Percentiles rank a stretch among this genome's conserved stretches.
Evolutionary conservation across 2,797 vertebrate genomes (phyloP).

Genomic region (Eleutherodactylus coqui): DNA sequence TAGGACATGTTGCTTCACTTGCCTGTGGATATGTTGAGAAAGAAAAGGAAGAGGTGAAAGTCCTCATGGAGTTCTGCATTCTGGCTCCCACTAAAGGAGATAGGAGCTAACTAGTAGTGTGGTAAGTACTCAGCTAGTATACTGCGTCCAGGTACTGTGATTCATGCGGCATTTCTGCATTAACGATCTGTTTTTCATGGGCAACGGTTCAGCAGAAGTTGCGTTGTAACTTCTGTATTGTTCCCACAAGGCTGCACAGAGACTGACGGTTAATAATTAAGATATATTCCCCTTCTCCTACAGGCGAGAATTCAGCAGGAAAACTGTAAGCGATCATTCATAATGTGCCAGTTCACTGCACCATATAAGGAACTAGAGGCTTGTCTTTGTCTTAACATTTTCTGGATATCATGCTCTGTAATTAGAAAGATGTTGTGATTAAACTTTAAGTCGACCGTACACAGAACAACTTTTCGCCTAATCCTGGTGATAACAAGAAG

Average conservation of each 20-base stretch:
- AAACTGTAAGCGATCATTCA: slow-evolving; percentile 7
- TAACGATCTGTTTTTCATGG: background rate
- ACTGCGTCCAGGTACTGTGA: background rate
- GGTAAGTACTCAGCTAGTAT: background rate
- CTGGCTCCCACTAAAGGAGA: background rate
- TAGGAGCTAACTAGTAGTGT: background rate
- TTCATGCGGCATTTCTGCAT: background rate
- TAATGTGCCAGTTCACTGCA: background rate
- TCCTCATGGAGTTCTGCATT: slow-evolving; percentile 65
- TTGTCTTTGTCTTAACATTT: background rate
- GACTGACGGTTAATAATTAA: slow-evolving; percentile 20
- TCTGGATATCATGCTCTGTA: background rate
- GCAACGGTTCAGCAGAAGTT: too few species aligned
- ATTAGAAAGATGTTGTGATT: background rate
- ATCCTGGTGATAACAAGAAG: background rate
- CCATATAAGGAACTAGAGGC: background rate
- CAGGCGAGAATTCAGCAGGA: background rate
- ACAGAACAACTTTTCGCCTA: background rate
- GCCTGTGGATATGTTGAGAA: slow-evolving; percentile 67
- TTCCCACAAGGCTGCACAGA: slow-evolving; percentile 4
- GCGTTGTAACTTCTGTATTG: background rate
- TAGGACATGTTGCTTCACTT: slow-evolving; percentile 49
- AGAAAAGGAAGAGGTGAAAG: slow-evolving; percentile 60
- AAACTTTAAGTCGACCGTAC: background rate
- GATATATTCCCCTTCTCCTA: background rate